Percentiles rank a stretch among this genome's conserved stretches.
These are phyloP conservation scores for Serinus canaria DNA, from an alignment of 2,113 vertebrate species.

Conservation along the genomic window DNA sequence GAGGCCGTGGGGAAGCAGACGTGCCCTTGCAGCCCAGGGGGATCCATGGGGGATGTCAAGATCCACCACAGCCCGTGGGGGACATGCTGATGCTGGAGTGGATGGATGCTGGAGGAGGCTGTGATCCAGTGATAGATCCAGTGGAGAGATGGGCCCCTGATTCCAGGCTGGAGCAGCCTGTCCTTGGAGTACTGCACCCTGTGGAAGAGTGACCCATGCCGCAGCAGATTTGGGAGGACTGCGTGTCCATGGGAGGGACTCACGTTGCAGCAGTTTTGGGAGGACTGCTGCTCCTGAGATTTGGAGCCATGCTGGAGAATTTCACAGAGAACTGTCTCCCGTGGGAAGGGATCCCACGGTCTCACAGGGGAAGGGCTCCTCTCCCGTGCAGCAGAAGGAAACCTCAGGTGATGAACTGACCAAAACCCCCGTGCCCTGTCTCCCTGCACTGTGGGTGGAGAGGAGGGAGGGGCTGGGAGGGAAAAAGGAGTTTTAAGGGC, in stretches of 20 bases:
- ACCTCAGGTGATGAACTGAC: neutral
- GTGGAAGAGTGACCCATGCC: neutral
- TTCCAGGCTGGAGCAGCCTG: neutral
- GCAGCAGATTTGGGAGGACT: neutral
- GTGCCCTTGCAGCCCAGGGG: neutral
- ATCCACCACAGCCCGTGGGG: neutral
- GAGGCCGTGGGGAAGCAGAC: neutral
- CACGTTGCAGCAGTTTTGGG: neutral
- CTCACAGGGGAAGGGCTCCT: neutral
- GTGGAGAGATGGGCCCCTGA: no score
- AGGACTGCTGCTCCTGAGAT: rapidly evolving
- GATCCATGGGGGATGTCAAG: neutral
- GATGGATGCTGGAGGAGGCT: neutral
- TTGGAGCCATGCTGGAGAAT: rapidly evolving
- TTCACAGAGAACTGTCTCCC: rapidly evolving
- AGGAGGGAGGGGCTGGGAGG: neutral
- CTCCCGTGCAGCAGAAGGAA: neutral
- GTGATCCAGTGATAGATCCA: neutral
- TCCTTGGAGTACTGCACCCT: neutral
- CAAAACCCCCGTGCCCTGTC: neutral
- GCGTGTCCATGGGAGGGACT: no score
- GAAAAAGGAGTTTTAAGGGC: neutral
- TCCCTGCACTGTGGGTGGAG: rapidly evolving
- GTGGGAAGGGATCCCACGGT: rapidly evolving
- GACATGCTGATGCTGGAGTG: rapidly evolving